Evolutionary conservation across 2,888 invertebrate genomes (phyloP), one percentile per base, ranked within the genome.

Genomic region (Himalopsyche japonica): DNA sequence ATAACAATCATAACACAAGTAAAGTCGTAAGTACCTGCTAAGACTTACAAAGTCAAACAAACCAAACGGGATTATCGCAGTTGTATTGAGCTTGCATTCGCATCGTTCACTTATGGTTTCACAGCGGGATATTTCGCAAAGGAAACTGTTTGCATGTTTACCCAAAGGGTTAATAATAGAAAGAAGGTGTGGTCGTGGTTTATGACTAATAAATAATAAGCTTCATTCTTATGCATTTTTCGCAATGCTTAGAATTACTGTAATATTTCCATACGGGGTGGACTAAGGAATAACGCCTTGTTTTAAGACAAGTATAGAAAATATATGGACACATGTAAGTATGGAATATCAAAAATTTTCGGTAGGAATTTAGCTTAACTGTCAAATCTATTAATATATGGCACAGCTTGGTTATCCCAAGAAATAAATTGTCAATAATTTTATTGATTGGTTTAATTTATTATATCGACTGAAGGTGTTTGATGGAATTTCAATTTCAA

Each of bases 51-150:
- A 70, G 30, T 76, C 70, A 70, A 34, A 76, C 43, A 48, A 48
- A 78, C 49, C 70, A 57, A 82, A 82, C 49, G 77, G 82, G 82
- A 80, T 85, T 82, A 85, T 47, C 49, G 78, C 82, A 70, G 64
- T 24, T 82, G 30, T 76, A 76, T 81, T 76, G 77, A 64, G 77
- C 80, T 32, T 57, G 64, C 32, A 70, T 77, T 79, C n/a, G 30
- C 64, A 79, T 70, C 70, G 81, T 82, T 84, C 80, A 49, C 49
- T 48, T 48, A 32, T 24, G 80, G 49, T 48, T 10, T 57, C 82
- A 47, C 85, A 27, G 80, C 85, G 80, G 83, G 83, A 30, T 43
- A 83, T 83, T 83, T 83, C 70, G 27, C 70, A 70, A 70, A 70
- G 27, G 70, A 70, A 70, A 70, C 27, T 30, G 20, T 27, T 70